Percentiles rank a stretch among this genome's conserved stretches.
These are phyloP conservation scores for Lobophora halterata DNA, from an alignment of 2,888 invertebrate species.

Conservation along the genomic window DNA sequence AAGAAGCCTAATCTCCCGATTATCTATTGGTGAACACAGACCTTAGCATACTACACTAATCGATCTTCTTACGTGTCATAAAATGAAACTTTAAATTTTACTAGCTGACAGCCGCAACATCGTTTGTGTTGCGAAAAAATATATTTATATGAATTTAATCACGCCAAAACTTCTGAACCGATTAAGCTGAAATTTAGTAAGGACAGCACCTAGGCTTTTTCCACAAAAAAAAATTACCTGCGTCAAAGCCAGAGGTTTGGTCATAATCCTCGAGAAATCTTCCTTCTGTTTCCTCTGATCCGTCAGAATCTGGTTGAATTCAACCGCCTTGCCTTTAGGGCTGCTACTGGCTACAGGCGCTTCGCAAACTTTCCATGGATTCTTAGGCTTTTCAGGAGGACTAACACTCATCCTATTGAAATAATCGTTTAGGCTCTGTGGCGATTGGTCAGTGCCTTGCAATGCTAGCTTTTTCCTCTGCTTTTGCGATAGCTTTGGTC, in stretches of 20 bases:
- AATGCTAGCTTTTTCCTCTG: conserved; percentile 82
- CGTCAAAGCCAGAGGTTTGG: conserved; percentile 86
- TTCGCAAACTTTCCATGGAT: conserved; percentile 68
- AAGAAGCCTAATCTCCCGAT: too few relatives aligned
- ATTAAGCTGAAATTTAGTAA: too few relatives aligned
- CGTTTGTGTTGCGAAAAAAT: too few relatives aligned
- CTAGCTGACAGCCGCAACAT: too few relatives aligned
- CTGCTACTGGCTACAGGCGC: conserved; percentile 54
- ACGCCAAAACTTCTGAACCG: too few relatives aligned
- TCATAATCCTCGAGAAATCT: conserved; percentile 85
- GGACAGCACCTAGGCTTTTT: too few relatives aligned
- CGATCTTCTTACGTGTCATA: too few relatives aligned
- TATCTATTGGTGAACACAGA: too few relatives aligned
- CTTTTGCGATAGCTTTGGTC: conserved; percentile 83
- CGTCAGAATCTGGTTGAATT: conserved; percentile 82
- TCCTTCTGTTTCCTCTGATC: conserved; percentile 88
- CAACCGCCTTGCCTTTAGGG: conserved; percentile 62
- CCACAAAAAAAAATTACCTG: too few relatives aligned
- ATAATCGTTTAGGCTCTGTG: conserved; percentile 53
- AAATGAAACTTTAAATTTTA: too few relatives aligned
- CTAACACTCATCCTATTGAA: conserved; percentile 53
- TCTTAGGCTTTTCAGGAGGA: conserved; percentile 72
- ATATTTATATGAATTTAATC: too few relatives aligned
- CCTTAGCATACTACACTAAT: too few relatives aligned
- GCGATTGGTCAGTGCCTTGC: conserved; percentile 55